Conservation (phyloP, 2,888 invertebrate genomes). For the Liposcelis brunnea region DNA sequence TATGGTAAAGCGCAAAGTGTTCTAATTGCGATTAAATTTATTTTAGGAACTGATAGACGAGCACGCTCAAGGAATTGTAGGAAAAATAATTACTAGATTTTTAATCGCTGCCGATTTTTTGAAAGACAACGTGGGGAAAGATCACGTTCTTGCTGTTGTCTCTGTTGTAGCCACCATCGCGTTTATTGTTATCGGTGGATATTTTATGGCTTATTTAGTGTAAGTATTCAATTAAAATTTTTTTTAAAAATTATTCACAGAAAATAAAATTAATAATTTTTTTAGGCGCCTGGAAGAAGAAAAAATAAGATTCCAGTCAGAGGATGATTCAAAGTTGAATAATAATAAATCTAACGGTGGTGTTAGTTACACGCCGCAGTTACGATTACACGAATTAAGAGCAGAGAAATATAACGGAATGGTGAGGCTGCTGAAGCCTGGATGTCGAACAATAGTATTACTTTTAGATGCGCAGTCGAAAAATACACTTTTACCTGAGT, state of each 20-base stretch:
- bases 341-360: constrained; percentile 23
- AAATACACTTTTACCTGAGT: constrained; percentile 70
- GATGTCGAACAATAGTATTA: constrained; percentile 82
- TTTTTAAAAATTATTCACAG: not conserved
- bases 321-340: constrained; percentile 29
- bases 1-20: constrained; percentile 9
- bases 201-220: constrained; percentile 71
- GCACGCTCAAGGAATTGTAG: constrained; percentile 53
- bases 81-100: constrained; percentile 46
- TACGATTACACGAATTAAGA: constrained; percentile 76
- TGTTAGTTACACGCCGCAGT: constrained; percentile 36
- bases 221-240: constrained; percentile 24
- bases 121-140: constrained; percentile 51
- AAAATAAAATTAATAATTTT: constrained; percentile 4
- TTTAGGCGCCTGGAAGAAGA: constrained; percentile 41
- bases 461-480: constrained; percentile 80
- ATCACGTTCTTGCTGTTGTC: constrained; percentile 60
- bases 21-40: not conserved
- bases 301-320: constrained; percentile 32
- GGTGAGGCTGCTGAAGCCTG: constrained; percentile 80
- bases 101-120: constrained; percentile 52
- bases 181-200: constrained; percentile 62
- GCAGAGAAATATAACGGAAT: constrained; percentile 92
- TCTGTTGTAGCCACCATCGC: constrained; percentile 61
- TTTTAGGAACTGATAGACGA: constrained; percentile 59